Conservation (phyloP, 2,113 vertebrate species). For the Hiodon tergisus region DNA sequence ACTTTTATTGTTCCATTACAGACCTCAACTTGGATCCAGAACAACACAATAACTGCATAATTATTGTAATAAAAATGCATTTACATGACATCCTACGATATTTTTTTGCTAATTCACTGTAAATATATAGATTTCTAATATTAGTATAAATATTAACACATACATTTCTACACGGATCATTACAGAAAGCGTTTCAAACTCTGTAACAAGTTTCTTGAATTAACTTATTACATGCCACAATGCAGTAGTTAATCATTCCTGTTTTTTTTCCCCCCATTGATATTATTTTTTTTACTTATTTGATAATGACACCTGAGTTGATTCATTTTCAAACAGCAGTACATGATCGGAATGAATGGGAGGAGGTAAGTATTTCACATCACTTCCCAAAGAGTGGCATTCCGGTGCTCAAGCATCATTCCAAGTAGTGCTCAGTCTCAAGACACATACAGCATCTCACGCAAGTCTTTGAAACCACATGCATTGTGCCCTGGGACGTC, state of each 20-base stretch:
- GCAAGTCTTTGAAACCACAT: conserved; percentile 23
- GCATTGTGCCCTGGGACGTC: conserved; percentile 18
- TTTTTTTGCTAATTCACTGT: conserved; percentile 35
- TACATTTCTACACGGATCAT: conserved; percentile 35
- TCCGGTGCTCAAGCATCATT: conserved; percentile 18
- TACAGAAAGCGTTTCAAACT: conserved; percentile 28
- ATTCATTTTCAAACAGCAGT: conserved; percentile 28
- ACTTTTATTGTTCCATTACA: conserved; percentile 33
- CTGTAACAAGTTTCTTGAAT: conserved; percentile 25
- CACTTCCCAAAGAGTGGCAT: conserved; percentile 1
- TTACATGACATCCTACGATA: conserved; percentile 39
- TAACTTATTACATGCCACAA: conserved; percentile 32
- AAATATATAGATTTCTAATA: conserved; percentile 38
- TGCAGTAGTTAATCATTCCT: conserved; percentile 19
- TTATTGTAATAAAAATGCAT: conserved; percentile 32
- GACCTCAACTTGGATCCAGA: conserved; percentile 32
- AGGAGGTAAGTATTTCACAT: conserved; percentile 28
- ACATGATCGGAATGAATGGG: conserved; percentile 27
- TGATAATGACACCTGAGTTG: conserved; percentile 44
- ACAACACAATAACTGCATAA: conserved; percentile 28
- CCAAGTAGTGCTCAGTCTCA: conserved; percentile 10
- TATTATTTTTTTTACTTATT: conserved; percentile 25
- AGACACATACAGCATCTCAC: background rate
- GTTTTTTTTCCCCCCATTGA: background rate
- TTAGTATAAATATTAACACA: conserved; percentile 41